Percentiles rank a stretch among this genome's conserved stretches.
phyloP scores from a whole-genome alignment of 1,140 invertebrate species.

The Choristoneura fumiferana region DNA sequence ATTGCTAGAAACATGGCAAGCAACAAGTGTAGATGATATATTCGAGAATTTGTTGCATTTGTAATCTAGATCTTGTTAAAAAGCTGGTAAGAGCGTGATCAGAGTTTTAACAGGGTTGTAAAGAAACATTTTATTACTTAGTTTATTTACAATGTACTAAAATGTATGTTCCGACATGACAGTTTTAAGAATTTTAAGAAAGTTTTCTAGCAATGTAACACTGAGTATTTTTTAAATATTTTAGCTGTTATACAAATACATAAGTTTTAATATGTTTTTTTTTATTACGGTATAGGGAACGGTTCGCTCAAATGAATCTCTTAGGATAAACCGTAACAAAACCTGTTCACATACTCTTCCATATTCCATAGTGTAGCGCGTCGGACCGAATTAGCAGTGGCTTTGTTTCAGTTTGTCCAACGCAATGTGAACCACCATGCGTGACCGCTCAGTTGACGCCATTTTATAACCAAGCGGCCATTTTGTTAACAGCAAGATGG shows the following conservation, averaged over 20 bases:
- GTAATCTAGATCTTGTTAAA: background rate
- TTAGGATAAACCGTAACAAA: constrained; percentile 21
- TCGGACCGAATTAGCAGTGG: constrained; percentile 31
- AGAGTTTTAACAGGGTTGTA: background rate
- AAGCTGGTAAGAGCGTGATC: constrained; percentile 12
- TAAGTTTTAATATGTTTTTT: background rate
- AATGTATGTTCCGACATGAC: no score
- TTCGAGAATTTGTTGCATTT: no score
- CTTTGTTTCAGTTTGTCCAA: constrained; percentile 25
- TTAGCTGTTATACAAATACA: background rate
- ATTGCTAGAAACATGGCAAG: no score
- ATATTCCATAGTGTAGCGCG: constrained; percentile 41
- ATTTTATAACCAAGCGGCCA: constrained; percentile 35
- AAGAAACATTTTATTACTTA: no score
- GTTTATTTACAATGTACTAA: no score
- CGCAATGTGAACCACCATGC: constrained; percentile 23
- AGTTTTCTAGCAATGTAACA: background rate
- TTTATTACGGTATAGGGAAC: background rate
- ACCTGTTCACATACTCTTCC: constrained; percentile 50
- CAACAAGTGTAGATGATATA: no score
- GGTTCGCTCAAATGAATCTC: constrained; percentile 36
- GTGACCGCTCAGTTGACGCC: constrained; percentile 44
- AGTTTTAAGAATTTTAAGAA: no score
- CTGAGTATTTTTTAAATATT: background rate
- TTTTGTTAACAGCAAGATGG: constrained; percentile 42